Evolutionary conservation across 2,888 invertebrate species (phyloP), one percentile per base, ranked within the genome.

Genomic region (Zonitis immaculata): DNA sequence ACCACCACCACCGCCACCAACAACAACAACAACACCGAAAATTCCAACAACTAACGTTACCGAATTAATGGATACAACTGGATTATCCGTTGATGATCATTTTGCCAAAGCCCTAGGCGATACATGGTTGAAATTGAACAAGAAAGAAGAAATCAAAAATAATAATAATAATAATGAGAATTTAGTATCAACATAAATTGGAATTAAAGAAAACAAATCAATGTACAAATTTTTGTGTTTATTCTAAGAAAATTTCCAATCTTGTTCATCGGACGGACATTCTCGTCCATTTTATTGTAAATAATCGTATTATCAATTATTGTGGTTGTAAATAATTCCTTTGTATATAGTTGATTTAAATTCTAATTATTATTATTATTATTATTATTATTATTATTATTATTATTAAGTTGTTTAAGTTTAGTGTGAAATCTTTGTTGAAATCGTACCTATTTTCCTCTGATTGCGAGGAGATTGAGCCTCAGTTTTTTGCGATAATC

Each of bases 91-190:
- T 42, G 93, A 94, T 76, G 93, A 94, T 72, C 94, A 94, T 73
- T 94, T 94, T 77, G 91, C 92, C 27, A 93, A 92, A 78, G 92
- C 94, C 0, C 78, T 94, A 43, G 87, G 87, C 25, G 90, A 90
- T 69, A 91, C 91, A 0, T 93, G 92, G 93, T 79, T 80, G 58
- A 85, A 86, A 73, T 77, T 87, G 56, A 86, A 87, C 70, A 83
- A 83, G 52, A 83, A 83, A 25, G 80, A 81, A 44, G 68, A 77
- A 70, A 80, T 81, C 71, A 78, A 80, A 3, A 74, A 74, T 58
- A 70, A 59, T 51, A 44, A 16, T 39, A 67, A 64, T 54, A 73
- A 74, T 50, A 71, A 66, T 49, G 61, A 63, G 45, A 68, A 69
- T 47, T 63, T 76, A 54, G 69, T 75, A 43, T 71, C 73, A n/a